Evolutionary conservation across 2,797 vertebrate genomes (phyloP).

Genomic region (Spheniscus humboldti): DNA sequence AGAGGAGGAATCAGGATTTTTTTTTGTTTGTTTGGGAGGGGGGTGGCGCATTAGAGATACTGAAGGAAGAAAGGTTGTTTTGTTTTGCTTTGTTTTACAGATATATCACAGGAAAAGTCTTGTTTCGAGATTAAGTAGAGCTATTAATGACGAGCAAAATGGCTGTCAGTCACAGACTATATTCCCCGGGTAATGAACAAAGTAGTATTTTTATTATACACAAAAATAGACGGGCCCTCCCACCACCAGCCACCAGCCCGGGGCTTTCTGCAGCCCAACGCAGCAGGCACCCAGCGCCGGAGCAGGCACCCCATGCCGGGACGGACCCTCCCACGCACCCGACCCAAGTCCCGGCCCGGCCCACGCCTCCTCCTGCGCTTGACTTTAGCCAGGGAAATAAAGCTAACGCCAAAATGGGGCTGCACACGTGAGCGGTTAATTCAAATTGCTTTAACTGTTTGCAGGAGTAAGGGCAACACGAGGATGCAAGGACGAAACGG

Average conservation of each 20-base stretch:
- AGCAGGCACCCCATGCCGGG: not conserved
- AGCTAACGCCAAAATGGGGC: not conserved
- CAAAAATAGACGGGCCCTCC: not conserved
- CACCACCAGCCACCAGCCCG: not conserved
- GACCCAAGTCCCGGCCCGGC: not conserved
- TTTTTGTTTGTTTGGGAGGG: not conserved
- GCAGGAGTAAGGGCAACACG: not conserved
- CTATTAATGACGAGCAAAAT: not conserved
- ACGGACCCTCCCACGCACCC: not conserved
- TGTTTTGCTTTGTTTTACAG: slow-evolving; percentile 42
- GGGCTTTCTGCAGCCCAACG: rapidly evolving
- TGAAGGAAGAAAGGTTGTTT: slow-evolving; percentile 6
- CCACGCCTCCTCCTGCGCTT: not conserved
- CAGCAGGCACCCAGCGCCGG: rapidly evolving
- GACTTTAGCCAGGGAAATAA: rapidly evolving
- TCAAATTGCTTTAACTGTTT: not conserved
- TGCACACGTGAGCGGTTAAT: not conserved
- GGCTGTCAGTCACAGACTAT: not conserved
- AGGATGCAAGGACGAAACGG: not conserved
- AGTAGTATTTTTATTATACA: not conserved
- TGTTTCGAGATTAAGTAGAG: not conserved
- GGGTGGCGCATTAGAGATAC: not conserved
- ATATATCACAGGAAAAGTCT: not conserved
- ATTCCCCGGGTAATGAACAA: not conserved
- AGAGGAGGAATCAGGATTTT: not conserved